Evolutionary conservation across 2,113 vertebrate genomes (phyloP).

Genomic region (Ceuthmochares aereus): DNA sequence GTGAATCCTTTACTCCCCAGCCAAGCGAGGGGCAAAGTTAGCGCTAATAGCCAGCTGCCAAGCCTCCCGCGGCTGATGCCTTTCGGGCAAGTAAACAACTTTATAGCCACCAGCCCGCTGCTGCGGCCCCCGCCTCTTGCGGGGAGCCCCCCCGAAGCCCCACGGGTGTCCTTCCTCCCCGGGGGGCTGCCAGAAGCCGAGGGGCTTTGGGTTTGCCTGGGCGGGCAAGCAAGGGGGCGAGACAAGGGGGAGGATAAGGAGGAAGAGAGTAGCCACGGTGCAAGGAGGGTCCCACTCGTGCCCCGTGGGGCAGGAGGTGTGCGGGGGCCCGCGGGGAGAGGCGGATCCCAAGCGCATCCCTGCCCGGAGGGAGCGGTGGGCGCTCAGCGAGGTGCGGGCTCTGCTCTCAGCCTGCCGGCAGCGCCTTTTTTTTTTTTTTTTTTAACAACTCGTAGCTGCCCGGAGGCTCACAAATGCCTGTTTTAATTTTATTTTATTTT

Average conservation of each 20-base stretch:
- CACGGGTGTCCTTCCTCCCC: not conserved
- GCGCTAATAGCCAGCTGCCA: constrained; percentile 35
- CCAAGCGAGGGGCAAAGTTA: constrained; percentile 53
- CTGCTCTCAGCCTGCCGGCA: not conserved
- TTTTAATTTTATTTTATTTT: no score
- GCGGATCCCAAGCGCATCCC: not conserved
- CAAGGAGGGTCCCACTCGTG: not conserved
- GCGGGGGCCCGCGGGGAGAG: not conserved
- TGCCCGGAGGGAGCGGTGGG: no score
- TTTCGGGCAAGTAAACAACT: constrained; percentile 45
- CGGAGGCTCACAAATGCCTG: not conserved
- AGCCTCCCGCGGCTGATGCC: constrained; percentile 23
- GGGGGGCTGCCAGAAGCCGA: not conserved
- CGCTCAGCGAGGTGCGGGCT: not conserved
- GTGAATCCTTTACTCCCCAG: constrained; percentile 54
- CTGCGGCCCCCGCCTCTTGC: not conserved
- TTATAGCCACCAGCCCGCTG: not conserved
- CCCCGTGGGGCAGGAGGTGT: not conserved
- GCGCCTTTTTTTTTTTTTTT: not conserved
- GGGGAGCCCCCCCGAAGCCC: not conserved
- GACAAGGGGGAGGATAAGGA: no score
- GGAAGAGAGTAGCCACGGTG: not conserved
- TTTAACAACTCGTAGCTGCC: not conserved
- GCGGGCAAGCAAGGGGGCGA: rapidly evolving
- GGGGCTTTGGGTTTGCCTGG: not conserved